Evolutionary conservation across 2,797 vertebrate genomes (phyloP), one percentile per base, ranked within the genome.

Genomic region (Melanotaenia nigrans): DNA sequence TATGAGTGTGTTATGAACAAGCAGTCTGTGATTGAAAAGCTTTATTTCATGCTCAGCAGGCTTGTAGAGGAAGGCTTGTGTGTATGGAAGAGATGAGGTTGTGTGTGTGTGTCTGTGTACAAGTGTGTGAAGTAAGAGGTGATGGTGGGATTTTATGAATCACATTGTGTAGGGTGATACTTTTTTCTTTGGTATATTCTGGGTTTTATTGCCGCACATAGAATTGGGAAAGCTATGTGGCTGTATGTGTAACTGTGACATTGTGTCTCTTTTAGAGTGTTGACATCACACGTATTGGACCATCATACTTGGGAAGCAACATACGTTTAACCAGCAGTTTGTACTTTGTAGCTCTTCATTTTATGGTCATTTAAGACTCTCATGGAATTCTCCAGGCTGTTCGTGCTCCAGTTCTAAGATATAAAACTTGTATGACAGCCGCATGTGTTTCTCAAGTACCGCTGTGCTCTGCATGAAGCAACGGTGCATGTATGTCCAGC

Each of bases 31-130:
- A 92, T 91, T 92, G 90, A 90, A 88, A 88, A 86, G 82, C 85
- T 90, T 87, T 86, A 92, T 93, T 93, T 93, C 83, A 92, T 87
- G 89, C 90, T 92, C 72, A 62, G 77, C 84, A 83, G 88, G 85
- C 79, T 90, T 87, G 85, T 89, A 87, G 92, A 92, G 90, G 81
- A 88, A 81, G 54, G 70, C 57, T 61, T 77, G 69, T 82, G 73
- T 78, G 71, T 61, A 67, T 72, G 71, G 81, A 77, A 73, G 74
- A 66, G 67, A 81, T 73, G 75, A 77, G 53, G 68, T 36, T 40
- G 47, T 68, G 78, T 42, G 78, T 42, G 40, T 70, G 68, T 51
- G 69, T 10, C 16, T 28, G 30, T 79, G 69, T 58, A 65, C 73
- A 45, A 20, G 75, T 74, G 66, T 81, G 65, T 79, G 53, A 11